These are phyloP conservation scores for Ctenopoma kingsleyae DNA, from an alignment of 2,797 vertebrate genomes.

Conservation along the genomic window DNA sequence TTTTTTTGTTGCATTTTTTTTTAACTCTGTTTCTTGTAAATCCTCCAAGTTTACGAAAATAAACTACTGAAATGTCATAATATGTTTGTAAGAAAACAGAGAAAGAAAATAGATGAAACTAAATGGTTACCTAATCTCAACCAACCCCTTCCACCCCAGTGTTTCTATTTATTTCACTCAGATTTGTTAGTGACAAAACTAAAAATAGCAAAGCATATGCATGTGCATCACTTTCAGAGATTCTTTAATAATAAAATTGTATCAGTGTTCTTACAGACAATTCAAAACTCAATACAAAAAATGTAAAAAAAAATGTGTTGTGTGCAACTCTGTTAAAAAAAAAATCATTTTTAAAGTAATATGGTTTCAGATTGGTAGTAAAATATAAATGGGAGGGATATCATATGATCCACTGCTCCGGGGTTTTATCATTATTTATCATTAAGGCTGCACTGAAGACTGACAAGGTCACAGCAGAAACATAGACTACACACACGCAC, in stretches of 20 bases:
- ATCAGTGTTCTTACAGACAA: constrained; percentile 18
- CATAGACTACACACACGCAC: constrained; percentile 13
- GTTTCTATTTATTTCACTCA: too few species aligned
- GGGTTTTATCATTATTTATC: constrained; percentile 24
- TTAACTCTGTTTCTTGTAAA: neutral
- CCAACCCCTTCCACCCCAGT: too few species aligned
- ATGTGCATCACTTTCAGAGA: constrained; percentile 1
- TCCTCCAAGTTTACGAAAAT: neutral
- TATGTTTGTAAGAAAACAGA: neutral
- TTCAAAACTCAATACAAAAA: constrained; percentile 2
- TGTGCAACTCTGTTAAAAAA: constrained; percentile 23
- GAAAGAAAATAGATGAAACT: too few species aligned
- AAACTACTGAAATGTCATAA: neutral
- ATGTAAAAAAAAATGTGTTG: neutral
- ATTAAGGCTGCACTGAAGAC: constrained; percentile 61
- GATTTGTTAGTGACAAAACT: neutral
- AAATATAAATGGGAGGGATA: constrained; percentile 15
- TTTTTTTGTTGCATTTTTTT: too few species aligned
- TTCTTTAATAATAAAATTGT: constrained; percentile 49
- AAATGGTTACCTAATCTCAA: too few species aligned
- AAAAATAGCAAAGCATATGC: neutral
- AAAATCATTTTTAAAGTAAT: too few species aligned
- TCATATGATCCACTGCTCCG: neutral
- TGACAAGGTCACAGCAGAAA: constrained; percentile 29
- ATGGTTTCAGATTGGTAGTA: constrained; percentile 2